Evolutionary conservation across 2,797 vertebrate species (phyloP).

Genomic region (Kryptolebias ocellatus): DNA sequence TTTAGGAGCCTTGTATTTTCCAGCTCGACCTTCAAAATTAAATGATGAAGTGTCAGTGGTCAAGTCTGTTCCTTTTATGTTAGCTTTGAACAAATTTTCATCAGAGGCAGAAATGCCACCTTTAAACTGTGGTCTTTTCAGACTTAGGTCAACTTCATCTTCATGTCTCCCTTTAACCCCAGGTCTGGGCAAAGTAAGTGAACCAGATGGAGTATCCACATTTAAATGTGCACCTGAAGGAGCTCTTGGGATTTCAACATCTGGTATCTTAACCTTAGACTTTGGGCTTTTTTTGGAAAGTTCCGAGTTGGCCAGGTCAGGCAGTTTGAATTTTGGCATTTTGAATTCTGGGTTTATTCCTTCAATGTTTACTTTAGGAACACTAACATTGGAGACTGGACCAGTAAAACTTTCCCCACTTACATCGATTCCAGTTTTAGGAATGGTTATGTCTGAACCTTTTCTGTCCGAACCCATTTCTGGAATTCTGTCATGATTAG

Average conservation of each 20-base stretch:
- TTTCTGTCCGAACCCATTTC: slow-evolving; percentile 23
- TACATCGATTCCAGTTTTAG: slow-evolving; percentile 36
- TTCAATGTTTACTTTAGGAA: slow-evolving; percentile 54
- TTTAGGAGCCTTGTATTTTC: slow-evolving; percentile 60
- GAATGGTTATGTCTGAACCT: slow-evolving; percentile 17
- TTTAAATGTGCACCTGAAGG: slow-evolving; percentile 38
- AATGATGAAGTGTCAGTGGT: slow-evolving; percentile 20
- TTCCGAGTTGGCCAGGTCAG: slow-evolving; percentile 48
- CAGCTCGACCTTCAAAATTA: slow-evolving; percentile 32
- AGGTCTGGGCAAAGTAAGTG: slow-evolving; percentile 44
- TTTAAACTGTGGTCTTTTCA: slow-evolving; percentile 54
- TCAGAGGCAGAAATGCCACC: slow-evolving; percentile 29
- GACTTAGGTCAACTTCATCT: slow-evolving; percentile 25
- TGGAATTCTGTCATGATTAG: slow-evolving; percentile 32
- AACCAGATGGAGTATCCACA: slow-evolving; percentile 35
- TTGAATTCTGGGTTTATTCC: slow-evolving; percentile 42
- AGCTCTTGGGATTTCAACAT: slow-evolving; percentile 27
- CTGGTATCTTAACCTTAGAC: slow-evolving; percentile 31
- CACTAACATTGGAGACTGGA: slow-evolving; percentile 35
- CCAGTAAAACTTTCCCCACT: slow-evolving; percentile 28
- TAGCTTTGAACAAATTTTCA: slow-evolving; percentile 31
- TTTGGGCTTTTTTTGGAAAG: slow-evolving; percentile 29
- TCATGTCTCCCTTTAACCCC: slow-evolving; percentile 31
- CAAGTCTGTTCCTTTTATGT: slow-evolving; percentile 35
- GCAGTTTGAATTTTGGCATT: slow-evolving; percentile 65